Conservation (phyloP, 2,113 vertebrate species). For the Struthio camelus region DNA sequence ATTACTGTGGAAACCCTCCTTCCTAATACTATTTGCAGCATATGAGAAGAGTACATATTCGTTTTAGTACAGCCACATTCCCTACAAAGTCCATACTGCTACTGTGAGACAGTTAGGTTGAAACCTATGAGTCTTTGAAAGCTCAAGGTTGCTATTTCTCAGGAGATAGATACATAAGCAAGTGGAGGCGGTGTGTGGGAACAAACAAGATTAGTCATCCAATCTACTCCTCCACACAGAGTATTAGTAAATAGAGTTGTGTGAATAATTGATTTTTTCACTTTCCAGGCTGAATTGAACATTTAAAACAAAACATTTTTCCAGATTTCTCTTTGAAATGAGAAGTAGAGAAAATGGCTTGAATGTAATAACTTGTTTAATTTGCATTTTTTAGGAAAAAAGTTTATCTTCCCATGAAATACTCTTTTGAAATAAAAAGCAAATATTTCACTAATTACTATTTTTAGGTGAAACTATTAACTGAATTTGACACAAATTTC, state of each 20-base stretch:
- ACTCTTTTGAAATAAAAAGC: background rate
- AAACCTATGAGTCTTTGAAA: background rate
- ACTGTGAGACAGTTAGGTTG: background rate
- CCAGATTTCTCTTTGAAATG: slow-evolving; percentile 1
- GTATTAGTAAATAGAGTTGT: slow-evolving; percentile 20
- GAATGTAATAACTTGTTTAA: background rate
- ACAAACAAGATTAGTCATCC: slow-evolving; percentile 43
- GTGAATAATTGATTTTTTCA: slow-evolving; percentile 32
- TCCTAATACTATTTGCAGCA: background rate
- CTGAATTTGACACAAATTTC: background rate
- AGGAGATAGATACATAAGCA: background rate
- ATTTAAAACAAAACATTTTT: slow-evolving; percentile 22
- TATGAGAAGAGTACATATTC: background rate
- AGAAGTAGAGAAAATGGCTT: background rate
- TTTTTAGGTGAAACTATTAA: background rate
- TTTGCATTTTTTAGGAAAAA: slow-evolving; percentile 18
- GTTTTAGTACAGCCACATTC: background rate
- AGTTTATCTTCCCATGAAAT: background rate
- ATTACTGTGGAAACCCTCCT: background rate
- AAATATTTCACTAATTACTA: slow-evolving; percentile 12
- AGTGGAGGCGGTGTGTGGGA: background rate
- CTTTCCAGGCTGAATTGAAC: background rate
- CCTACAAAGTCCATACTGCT: background rate
- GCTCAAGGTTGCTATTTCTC: background rate
- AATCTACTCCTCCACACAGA: background rate